phyloP scores from a whole-genome alignment of 2,888 invertebrate genomes.

The Tuta absoluta region DNA sequence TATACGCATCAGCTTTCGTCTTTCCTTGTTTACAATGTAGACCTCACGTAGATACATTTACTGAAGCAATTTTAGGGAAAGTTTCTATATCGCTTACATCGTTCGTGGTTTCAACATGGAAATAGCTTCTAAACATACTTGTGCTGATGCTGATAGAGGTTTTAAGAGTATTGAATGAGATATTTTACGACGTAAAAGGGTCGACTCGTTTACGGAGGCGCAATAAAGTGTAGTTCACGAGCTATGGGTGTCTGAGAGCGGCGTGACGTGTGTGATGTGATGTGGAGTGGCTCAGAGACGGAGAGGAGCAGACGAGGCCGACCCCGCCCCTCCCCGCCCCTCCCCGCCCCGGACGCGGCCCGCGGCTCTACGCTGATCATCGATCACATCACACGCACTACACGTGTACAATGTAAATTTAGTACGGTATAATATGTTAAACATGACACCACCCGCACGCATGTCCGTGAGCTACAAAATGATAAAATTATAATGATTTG shows the following conservation, averaged over 20 bases:
- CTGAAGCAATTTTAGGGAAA: neutral
- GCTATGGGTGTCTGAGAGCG: neutral
- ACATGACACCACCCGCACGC: neutral
- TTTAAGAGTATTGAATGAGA: constrained; percentile 11
- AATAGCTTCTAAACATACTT: neutral
- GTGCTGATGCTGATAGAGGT: neutral
- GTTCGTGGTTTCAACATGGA: neutral
- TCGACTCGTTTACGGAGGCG: constrained; percentile 9
- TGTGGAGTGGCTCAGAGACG: neutral
- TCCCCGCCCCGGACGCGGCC: too few relatives aligned
- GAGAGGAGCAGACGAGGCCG: neutral
- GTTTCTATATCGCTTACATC: neutral
- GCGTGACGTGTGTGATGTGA: neutral
- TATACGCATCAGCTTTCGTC: neutral
- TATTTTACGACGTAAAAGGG: constrained; percentile 2
- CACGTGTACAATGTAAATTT: neutral
- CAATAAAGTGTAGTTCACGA: neutral
- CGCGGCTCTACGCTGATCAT: too few relatives aligned
- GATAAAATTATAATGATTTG: neutral
- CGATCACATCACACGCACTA: too few relatives aligned
- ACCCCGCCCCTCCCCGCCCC: too few relatives aligned
- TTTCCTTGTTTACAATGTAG: neutral
- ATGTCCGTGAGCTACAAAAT: neutral
- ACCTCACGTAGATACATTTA: neutral
- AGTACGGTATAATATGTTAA: neutral